These are phyloP conservation scores for Pseudochirops cupreus DNA, from an alignment of 2,797 vertebrate species.

Conservation along the genomic window DNA sequence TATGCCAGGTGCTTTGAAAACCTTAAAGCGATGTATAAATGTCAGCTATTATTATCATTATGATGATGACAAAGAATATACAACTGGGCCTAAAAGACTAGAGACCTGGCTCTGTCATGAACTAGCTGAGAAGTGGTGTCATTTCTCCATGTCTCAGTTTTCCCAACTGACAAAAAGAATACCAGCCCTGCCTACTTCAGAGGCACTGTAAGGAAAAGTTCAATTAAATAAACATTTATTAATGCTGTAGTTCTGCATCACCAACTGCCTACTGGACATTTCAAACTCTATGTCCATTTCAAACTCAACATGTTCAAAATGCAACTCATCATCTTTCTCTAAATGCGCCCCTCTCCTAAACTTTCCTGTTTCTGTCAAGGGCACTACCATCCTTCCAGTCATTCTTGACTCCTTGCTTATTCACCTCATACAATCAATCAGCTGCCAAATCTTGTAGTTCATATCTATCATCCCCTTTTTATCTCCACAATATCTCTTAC, in stretches of 20 bases:
- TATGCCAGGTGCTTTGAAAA: neutral
- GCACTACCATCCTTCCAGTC: neutral
- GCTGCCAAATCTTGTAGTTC: neutral
- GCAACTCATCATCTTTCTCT: neutral
- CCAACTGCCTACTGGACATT: neutral
- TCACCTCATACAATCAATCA: neutral
- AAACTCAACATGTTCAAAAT: neutral
- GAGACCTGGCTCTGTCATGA: neutral
- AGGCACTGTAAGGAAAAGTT: conserved; percentile 48
- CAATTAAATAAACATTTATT: neutral
- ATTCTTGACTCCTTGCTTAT: neutral
- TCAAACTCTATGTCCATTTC: neutral
- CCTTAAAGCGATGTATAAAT: neutral
- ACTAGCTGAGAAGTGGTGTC: conserved; percentile 34
- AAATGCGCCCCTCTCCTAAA: neutral
- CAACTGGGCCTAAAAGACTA: conserved; percentile 31
- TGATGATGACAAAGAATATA: neutral
- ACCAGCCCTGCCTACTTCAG: neutral
- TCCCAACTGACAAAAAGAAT: neutral
- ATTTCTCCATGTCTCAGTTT: conserved; percentile 48
- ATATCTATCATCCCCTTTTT: neutral
- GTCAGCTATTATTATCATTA: neutral
- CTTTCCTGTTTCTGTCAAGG: neutral
- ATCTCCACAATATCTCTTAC: neutral
- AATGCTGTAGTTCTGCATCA: neutral